phyloP scores from a whole-genome alignment of 2,888 invertebrate genomes.

The Branchinecta sandiegonensis region DNA sequence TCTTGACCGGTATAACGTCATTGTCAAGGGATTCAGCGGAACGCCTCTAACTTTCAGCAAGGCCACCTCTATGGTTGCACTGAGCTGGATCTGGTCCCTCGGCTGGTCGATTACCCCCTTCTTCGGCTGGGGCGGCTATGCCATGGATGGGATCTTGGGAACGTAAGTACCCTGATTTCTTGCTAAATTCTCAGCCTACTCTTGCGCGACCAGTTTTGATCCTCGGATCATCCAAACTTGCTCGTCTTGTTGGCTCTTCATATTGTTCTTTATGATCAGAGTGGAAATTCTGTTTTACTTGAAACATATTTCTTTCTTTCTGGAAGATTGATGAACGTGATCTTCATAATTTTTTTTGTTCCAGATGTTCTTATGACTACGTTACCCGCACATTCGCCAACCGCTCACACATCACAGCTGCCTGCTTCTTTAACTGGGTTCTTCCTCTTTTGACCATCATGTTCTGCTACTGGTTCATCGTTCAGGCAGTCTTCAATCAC shows the following conservation, averaged over 20 bases:
- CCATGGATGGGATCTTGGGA: slow-evolving; percentile 23
- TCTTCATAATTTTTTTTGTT: neutral
- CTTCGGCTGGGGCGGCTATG: slow-evolving; percentile 31
- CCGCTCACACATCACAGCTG: slow-evolving; percentile 61
- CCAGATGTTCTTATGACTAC: slow-evolving; percentile 66
- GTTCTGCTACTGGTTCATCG: slow-evolving; percentile 75
- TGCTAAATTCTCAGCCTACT: no score
- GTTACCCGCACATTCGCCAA: slow-evolving; percentile 57
- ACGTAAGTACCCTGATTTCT: slow-evolving; percentile 18
- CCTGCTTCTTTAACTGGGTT: slow-evolving; percentile 63
- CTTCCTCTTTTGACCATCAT: slow-evolving; percentile 60
- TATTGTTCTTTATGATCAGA: no score
- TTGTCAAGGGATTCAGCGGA: slow-evolving; percentile 32
- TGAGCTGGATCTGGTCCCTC: slow-evolving; percentile 33
- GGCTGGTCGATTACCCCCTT: slow-evolving; percentile 31
- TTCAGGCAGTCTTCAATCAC: slow-evolving; percentile 39
- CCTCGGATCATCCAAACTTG: no score
- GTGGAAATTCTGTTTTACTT: no score
- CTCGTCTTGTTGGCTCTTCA: no score
- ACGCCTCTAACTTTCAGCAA: slow-evolving; percentile 27
- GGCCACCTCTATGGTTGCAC: slow-evolving; percentile 29
- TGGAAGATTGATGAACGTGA: no score
- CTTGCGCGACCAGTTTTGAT: no score
- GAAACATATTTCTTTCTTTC: no score
- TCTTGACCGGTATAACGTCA: slow-evolving; percentile 33